These are phyloP conservation scores for Miltochrista miniata DNA, from an alignment of 2,888 invertebrate genomes.

Conservation along the genomic window DNA sequence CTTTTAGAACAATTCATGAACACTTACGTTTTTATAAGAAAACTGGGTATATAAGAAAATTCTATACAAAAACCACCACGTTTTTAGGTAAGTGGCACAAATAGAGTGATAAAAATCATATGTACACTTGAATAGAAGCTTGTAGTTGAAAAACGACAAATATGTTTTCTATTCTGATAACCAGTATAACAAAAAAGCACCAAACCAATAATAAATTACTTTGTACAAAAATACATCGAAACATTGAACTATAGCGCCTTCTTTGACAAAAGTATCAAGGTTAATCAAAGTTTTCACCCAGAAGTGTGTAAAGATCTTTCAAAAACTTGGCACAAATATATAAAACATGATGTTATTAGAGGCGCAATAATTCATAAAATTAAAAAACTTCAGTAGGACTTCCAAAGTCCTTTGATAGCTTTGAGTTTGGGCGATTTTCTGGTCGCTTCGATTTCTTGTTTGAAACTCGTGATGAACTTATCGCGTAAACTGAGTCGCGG, in stretches of 20 bases:
- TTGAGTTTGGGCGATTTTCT: constrained; percentile 75
- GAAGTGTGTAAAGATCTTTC: constrained; percentile 13
- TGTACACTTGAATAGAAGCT: not conserved
- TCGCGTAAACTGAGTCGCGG: constrained; percentile 74
- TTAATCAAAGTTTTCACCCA: not conserved
- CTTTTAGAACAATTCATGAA: constrained; percentile 75
- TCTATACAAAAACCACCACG: constrained; percentile 12
- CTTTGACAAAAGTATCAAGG: not conserved
- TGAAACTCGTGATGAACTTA: constrained; percentile 77
- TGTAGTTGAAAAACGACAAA: not conserved
- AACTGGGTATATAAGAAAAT: constrained; percentile 26
- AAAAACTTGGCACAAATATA: constrained; percentile 27
- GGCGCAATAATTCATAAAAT: constrained; percentile 3
- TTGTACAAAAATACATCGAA: constrained; percentile 16
- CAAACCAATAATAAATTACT: constrained; percentile 20
- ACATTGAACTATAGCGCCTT: constrained; percentile 1
- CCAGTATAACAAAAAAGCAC: constrained; percentile 10
- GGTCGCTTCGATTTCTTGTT: constrained; percentile 74
- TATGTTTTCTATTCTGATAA: constrained; percentile 1
- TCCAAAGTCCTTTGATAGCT: constrained; percentile 80
- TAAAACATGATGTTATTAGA: constrained; percentile 3
- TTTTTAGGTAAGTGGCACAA: constrained; percentile 9
- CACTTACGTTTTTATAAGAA: constrained; percentile 63
- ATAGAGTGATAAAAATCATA: not conserved
- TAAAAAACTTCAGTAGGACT: constrained; percentile 63